Base-by-base conservation (phyloP, 2,113 vertebrate species). In the Lates calcarifer region DNA sequence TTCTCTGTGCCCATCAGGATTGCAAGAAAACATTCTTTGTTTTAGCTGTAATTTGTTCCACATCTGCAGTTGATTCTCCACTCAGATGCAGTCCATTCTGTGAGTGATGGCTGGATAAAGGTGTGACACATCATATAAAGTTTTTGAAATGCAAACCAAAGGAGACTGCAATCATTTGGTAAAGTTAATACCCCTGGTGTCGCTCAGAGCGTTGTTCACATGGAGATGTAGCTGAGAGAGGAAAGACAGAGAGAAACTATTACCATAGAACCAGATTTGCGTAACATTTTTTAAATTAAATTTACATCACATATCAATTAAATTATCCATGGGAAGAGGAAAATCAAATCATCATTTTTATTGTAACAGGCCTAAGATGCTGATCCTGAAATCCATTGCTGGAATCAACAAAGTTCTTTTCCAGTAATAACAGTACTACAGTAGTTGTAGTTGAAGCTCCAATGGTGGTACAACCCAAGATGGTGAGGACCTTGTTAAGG, bases 41-140 rank as follows among this genome's bases (percentile, higher is more conserved):
- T 78, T 83, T 39, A 64, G 56, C 79, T 69, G 62, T 61, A 70
- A 73, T 89, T 80, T 79, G 55, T 69, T 86, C 71, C 77, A 82
- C 83, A 84, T 87, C 74, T 89, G 89, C 5, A 15, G 58, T 57
- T 61, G 56, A 56, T 82, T 71, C 43, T 67, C 35, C 5, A 31
- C n/a, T n/a, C n/a, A n/a, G n/a, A n/a, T n/a, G n/a, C n/a, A n/a
- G n/a, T n/a, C n/a, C 20, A 43, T 58, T 15, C 7, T 29, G 24
- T 41, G 14, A 51, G 3, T 33, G 47, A 51, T 15, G 14, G 10
- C 35, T 9, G 29, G 37, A 31, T 45, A 29, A 31, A n/a, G 15
- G 3, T 57, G 53, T 28, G 66, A 22, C n/a, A 58, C 18, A 14
- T 28, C 2, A 15, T 51, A 14, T 39, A 63, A 72, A 28, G 22